These are phyloP conservation scores for Prionailurus bengalensis DNA, from an alignment of 2,113 vertebrate species.

Conservation along the genomic window DNA sequence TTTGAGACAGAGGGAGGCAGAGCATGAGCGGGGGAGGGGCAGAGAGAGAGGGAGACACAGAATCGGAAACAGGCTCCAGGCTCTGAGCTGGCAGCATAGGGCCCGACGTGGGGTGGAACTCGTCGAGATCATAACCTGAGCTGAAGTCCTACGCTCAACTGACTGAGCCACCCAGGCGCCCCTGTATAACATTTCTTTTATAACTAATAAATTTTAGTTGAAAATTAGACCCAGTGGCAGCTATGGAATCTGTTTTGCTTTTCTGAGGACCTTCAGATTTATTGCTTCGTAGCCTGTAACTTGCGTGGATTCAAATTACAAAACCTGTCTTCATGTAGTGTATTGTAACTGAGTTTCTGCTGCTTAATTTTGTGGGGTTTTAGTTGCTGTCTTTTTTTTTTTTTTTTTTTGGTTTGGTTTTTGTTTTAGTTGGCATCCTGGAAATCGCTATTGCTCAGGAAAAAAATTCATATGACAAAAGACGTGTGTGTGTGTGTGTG, in stretches of 20 bases:
- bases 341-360: not conserved
- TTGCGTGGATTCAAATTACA: not conserved
- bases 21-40: too few relatives aligned
- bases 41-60: too few relatives aligned
- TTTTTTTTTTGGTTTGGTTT: not conserved
- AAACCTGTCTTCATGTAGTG: not conserved
- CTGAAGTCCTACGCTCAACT: too few relatives aligned
- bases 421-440: not conserved
- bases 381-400: not conserved
- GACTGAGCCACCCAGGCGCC: too few relatives aligned
- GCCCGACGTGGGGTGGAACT: too few relatives aligned
- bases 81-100: too few relatives aligned
- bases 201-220: not conserved
- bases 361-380: not conserved
- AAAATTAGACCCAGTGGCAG: not conserved
- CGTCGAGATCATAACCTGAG: too few relatives aligned
- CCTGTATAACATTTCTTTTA: not conserved
- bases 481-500: not conserved
- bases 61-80: too few relatives aligned
- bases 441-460: not conserved
- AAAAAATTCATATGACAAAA: not conserved
- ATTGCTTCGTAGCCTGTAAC: not conserved
- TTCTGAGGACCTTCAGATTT: not conserved
- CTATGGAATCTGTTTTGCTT: not conserved
- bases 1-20: too few relatives aligned